Percentiles rank a stretch among this genome's conserved stretches.
Conservation (phyloP, 1,140 invertebrate genomes). For the Drosophila lowei region DNA sequence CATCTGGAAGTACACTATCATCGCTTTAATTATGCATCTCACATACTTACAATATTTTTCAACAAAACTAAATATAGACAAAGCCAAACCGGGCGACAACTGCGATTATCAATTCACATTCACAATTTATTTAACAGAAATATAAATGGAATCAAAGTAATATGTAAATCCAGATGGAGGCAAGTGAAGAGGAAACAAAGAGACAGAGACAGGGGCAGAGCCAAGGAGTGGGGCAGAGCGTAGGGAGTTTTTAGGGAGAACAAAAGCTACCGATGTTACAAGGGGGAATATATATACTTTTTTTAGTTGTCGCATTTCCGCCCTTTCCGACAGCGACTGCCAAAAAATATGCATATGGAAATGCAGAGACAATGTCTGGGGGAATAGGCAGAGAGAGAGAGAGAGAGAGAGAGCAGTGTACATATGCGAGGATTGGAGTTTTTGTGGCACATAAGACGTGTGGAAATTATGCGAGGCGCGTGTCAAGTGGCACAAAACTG, state of each 20-base stretch:
- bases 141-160: constrained; percentile 70
- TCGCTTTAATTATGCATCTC: constrained; percentile 21
- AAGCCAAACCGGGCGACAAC: constrained; percentile 12
- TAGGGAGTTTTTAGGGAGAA: constrained; percentile 8
- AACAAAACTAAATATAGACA: constrained; percentile 32
- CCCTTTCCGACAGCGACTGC: constrained; percentile 51
- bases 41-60: constrained; percentile 20
- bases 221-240: neutral
- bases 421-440: constrained; percentile 26
- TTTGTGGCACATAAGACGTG: constrained; percentile 36
- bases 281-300: constrained; percentile 32
- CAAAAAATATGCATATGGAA: constrained; percentile 70
- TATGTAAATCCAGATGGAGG: constrained; percentile 49
- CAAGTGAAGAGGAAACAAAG: constrained; percentile 31
- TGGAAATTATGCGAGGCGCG: constrained; percentile 76
- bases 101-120: constrained; percentile 33
- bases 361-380: constrained; percentile 14
- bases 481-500: constrained; percentile 66
- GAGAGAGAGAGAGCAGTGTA: constrained; percentile 14
- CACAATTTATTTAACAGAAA: constrained; percentile 45
- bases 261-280: constrained; percentile 35
- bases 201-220: neutral
- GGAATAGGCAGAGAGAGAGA: neutral
- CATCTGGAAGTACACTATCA: neutral
- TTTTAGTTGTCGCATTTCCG: constrained; percentile 76